phyloP scores from a whole-genome alignment of 1,140 invertebrate species.

The Neodiprion lecontei region DNA sequence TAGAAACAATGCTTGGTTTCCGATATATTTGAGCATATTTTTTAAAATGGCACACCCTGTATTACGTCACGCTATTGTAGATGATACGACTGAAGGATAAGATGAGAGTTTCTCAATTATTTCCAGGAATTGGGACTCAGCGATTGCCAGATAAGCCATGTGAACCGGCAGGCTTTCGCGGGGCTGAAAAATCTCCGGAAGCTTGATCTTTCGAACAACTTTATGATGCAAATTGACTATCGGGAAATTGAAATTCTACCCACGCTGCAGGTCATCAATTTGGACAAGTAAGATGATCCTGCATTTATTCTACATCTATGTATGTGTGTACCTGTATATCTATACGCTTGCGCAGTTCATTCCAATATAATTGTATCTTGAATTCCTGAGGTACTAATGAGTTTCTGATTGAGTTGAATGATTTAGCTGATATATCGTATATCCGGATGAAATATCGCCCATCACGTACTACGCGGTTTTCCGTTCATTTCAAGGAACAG shows the following conservation, averaged over 20 bases:
- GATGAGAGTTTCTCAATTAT: neutral
- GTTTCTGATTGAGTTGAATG: too few species aligned
- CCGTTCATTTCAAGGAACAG: too few species aligned
- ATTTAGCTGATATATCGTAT: too few species aligned
- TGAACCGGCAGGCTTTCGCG: conserved; percentile 43
- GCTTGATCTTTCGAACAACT: conserved; percentile 52
- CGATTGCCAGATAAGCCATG: conserved; percentile 45
- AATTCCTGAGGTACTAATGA: too few species aligned
- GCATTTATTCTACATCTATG: neutral
- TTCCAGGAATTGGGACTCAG: conserved; percentile 48
- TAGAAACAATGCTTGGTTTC: too few species aligned
- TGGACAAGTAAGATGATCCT: conserved; percentile 39
- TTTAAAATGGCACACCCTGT: too few species aligned
- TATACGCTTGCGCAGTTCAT: too few species aligned
- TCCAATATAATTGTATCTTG: too few species aligned
- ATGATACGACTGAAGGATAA: neutral
- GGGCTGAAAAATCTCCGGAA: conserved; percentile 42
- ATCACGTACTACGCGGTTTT: too few species aligned
- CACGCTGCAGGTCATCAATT: conserved; percentile 34
- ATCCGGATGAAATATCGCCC: too few species aligned
- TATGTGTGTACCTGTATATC: too few species aligned
- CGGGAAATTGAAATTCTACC: conserved; percentile 30
- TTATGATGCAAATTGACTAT: conserved; percentile 42
- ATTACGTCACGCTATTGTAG: neutral
- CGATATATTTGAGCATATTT: too few species aligned